Percentiles rank a stretch among this genome's conserved stretches.
These are phyloP conservation scores for Teleopsis dalmanni DNA, from an alignment of 1,140 invertebrate species.

Conservation along the genomic window DNA sequence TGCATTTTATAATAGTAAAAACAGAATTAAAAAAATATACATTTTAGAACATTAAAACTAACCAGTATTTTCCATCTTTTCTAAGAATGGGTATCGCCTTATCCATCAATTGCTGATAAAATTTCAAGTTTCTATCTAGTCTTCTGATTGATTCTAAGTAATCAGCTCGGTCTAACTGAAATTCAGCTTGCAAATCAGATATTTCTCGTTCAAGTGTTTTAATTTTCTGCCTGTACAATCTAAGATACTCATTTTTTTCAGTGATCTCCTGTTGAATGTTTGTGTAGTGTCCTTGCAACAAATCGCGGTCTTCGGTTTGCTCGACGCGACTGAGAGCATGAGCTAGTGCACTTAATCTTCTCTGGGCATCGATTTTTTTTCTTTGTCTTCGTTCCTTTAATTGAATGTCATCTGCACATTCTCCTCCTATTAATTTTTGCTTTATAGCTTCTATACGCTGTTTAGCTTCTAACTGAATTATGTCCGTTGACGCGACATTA, in stretches of 20 bases:
- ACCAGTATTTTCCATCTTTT: conserved; percentile 69
- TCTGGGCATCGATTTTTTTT: conserved; percentile 63
- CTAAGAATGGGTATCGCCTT: conserved; percentile 64
- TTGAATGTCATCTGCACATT: conserved; percentile 63
- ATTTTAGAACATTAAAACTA: conserved; percentile 10
- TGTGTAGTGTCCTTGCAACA: conserved; percentile 60
- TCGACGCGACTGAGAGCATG: conserved; percentile 63
- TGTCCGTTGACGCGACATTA: no score
- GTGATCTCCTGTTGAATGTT: conserved; percentile 70
- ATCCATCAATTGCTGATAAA: conserved; percentile 62
- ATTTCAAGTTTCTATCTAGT: conserved; percentile 65
- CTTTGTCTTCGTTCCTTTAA: conserved; percentile 60
- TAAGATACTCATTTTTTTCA: conserved; percentile 62
- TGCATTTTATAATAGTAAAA: no score
- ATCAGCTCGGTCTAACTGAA: conserved; percentile 74
- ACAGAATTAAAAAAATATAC: neutral
- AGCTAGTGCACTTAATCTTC: conserved; percentile 55
- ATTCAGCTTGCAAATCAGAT: conserved; percentile 72
- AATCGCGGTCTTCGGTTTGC: conserved; percentile 54
- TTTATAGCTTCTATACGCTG: conserved; percentile 62
- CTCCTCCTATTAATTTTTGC: conserved; percentile 71
- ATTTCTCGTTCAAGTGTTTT: conserved; percentile 62
- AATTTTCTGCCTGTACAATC: conserved; percentile 60
- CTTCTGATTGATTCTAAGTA: conserved; percentile 77
- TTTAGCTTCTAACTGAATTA: conserved; percentile 37